Percentiles rank a stretch among this genome's conserved stretches.
Evolutionary conservation across 1,140 invertebrate species (phyloP).

Genomic region (Drosophila arawakana): DNA sequence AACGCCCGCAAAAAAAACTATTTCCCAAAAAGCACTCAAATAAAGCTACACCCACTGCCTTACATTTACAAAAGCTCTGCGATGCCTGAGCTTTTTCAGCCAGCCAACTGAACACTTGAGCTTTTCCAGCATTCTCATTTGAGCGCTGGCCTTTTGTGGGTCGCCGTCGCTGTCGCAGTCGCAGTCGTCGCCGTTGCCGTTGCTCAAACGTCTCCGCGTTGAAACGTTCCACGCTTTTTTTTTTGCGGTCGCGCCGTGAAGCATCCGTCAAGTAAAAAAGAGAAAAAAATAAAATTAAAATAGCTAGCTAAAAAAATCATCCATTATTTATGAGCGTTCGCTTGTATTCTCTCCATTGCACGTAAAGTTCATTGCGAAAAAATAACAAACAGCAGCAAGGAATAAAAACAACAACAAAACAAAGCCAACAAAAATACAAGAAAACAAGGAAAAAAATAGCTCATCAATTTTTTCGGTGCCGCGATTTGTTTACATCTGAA

Average conservation of each 20-base stretch:
- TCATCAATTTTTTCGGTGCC: constrained; percentile 13
- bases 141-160: constrained; percentile 60
- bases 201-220: constrained; percentile 15
- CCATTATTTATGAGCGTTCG: constrained; percentile 50
- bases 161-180: constrained; percentile 41
- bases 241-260: constrained; percentile 25
- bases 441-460: constrained; percentile 2
- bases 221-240: constrained; percentile 16
- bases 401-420: constrained; percentile 7
- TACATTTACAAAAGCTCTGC: constrained; percentile 38
- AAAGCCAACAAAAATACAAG: background rate
- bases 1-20: constrained; percentile 22
- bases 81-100: constrained; percentile 39
- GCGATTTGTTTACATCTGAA: constrained; percentile 56
- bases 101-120: constrained; percentile 37
- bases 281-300: constrained; percentile 46
- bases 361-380: constrained; percentile 15
- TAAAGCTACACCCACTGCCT: constrained; percentile 24
- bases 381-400: constrained; percentile 3
- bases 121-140: constrained; percentile 72
- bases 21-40: constrained; percentile 1
- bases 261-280: constrained; percentile 19
- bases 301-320: constrained; percentile 42
- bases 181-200: constrained; percentile 50
- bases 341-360: constrained; percentile 36